A percentile compares a stretch with the other conserved stretches of the same genome.
These are phyloP conservation scores for Athene noctua DNA, from an alignment of 2,113 vertebrate species.

Conservation along the genomic window DNA sequence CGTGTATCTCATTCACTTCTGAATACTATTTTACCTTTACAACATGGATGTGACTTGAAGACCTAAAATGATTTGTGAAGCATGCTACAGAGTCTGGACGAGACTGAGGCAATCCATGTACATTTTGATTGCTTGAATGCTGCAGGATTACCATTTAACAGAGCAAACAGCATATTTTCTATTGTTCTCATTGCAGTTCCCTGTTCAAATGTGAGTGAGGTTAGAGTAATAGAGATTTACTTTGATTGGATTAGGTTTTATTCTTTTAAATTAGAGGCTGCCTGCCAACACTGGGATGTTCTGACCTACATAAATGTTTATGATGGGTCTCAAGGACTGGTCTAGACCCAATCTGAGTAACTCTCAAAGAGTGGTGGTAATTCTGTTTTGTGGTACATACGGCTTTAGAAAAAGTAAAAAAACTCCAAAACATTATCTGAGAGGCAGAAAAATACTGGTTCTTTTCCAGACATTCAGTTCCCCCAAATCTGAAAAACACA, in stretches of 20 bases:
- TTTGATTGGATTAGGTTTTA: not conserved
- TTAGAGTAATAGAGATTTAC: not conserved
- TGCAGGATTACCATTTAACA: not conserved
- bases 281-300: not conserved
- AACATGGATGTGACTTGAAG: not conserved
- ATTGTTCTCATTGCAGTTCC: not conserved
- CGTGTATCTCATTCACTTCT: not conserved
- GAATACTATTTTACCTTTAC: not conserved
- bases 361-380: not conserved
- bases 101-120: not conserved
- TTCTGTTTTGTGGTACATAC: not conserved
- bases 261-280: not conserved
- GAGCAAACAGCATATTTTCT: not conserved
- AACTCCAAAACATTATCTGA: accelerated
- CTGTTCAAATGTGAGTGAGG: not conserved
- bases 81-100: not conserved
- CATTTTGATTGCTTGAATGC: not conserved
- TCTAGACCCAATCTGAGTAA: not conserved
- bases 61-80: not conserved
- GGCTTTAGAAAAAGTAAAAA: not conserved
- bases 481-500: not conserved
- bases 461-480: not conserved
- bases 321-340: not conserved
- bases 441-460: not conserved
- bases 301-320: not conserved